phyloP scores from a whole-genome alignment of 2,113 vertebrate species.

The Phyllostomus discolor region DNA sequence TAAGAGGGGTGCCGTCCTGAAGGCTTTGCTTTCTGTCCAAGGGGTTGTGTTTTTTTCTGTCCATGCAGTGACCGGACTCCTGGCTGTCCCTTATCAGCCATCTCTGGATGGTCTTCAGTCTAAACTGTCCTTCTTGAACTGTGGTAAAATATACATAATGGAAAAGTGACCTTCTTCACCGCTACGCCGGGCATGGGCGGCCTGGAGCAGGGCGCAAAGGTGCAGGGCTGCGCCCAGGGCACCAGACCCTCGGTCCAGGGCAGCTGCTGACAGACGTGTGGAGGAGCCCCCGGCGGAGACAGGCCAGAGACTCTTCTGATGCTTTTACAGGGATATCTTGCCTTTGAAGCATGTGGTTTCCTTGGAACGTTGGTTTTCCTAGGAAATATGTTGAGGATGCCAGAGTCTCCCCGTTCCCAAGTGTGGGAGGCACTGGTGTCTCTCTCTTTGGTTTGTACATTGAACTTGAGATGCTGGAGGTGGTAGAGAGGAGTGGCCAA shows the following conservation, averaged over 20 bases:
- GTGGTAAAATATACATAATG: background rate
- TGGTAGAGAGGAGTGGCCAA: too few relatives aligned
- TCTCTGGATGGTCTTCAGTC: background rate
- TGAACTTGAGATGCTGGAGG: background rate
- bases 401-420: background rate
- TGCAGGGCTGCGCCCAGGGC: background rate
- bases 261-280: accelerated
- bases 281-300: background rate
- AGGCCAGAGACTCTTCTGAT: background rate
- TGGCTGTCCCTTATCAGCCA: background rate
- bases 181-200: too few relatives aligned
- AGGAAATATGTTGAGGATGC: background rate
- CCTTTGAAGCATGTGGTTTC: background rate
- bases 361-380: background rate
- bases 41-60: background rate
- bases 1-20: background rate
- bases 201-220: too few relatives aligned
- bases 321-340: background rate
- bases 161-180: background rate
- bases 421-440: background rate
- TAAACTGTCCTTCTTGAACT: background rate
- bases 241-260: background rate
- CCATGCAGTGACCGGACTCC: background rate
- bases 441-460: background rate
- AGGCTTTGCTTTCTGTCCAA: background rate